Evolutionary conservation across 2,888 invertebrate genomes (phyloP).

Genomic region (Clunio marinus): DNA sequence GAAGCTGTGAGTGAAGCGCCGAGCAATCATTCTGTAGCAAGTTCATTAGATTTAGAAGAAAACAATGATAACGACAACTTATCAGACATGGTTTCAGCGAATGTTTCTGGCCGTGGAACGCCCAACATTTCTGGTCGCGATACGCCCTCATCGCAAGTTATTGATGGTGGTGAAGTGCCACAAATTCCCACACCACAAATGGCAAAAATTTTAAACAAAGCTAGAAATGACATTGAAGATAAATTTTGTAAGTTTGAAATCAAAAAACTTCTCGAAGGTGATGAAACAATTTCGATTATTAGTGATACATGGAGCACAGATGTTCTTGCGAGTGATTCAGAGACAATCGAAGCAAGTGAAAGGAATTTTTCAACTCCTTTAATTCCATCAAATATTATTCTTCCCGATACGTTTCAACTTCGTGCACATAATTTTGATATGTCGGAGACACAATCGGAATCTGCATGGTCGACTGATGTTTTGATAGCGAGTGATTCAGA

Average conservation of each 20-base stretch:
- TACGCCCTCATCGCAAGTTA: conserved; percentile 91
- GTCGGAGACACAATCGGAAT: conserved; percentile 90
- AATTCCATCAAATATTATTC: conserved; percentile 51
- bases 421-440: conserved; percentile 60
- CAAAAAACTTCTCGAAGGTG: conserved; percentile 72
- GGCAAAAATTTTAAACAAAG: conserved; percentile 69
- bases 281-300: conserved; percentile 94
- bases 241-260: conserved; percentile 99
- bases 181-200: conserved; percentile 53
- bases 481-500: conserved; percentile 82
- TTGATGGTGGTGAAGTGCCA: conserved; percentile 61
- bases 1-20: conserved; percentile 95
- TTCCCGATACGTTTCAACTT: conserved; percentile 52
- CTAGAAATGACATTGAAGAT: conserved; percentile 92
- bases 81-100: conserved; percentile 95
- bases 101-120: conserved; percentile 86
- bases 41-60: conserved; percentile 80
- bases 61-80: conserved; percentile 75
- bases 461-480: conserved; percentile 97
- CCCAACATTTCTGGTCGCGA: conserved; percentile 96
- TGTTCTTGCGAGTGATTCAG: conserved; percentile 93
- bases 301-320: conserved; percentile 99
- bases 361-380: conserved; percentile 54
- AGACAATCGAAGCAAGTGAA: conserved; percentile 78
- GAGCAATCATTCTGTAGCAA: conserved; percentile 91